These are phyloP conservation scores for Clarias macrocephalus DNA, from an alignment of 2,113 vertebrate species.

Conservation along the genomic window DNA sequence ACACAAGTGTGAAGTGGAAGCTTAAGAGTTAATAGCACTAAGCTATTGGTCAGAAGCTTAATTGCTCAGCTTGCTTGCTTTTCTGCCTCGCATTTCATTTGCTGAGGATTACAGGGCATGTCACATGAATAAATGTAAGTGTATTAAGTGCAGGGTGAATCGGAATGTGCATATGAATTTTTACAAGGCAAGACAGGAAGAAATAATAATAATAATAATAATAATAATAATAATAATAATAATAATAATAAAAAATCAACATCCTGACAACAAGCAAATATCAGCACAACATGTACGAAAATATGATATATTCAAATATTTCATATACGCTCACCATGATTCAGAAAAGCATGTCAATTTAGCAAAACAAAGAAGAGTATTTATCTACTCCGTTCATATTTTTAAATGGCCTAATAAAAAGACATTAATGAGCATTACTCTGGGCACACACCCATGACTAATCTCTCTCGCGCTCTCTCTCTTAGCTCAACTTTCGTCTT, in stretches of 20 bases:
- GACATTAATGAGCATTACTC: neutral
- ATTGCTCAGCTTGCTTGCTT: neutral
- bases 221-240: no score
- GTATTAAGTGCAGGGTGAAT: neutral
- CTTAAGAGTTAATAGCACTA: neutral
- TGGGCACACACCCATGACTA: neutral
- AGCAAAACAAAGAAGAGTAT: neutral
- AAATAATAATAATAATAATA: neutral
- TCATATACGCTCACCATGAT: neutral
- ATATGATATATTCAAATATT: neutral
- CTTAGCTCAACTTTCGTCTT: neutral
- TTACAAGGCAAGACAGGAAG: neutral
- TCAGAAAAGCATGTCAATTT: neutral
- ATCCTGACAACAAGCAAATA: neutral
- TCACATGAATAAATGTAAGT: neutral
- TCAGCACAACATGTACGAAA: neutral
- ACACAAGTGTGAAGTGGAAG: neutral
- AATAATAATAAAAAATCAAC: no score
- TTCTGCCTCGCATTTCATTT: neutral
- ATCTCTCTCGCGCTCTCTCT: neutral
- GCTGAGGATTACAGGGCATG: neutral
- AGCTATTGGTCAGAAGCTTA: slow-evolving; percentile 10
- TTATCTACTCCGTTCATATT: neutral
- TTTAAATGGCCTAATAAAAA: neutral
- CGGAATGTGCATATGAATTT: neutral